Evolutionary conservation across 2,888 invertebrate species (phyloP), one percentile per base, ranked within the genome.

Genomic region (Cyaniris semiargus): DNA sequence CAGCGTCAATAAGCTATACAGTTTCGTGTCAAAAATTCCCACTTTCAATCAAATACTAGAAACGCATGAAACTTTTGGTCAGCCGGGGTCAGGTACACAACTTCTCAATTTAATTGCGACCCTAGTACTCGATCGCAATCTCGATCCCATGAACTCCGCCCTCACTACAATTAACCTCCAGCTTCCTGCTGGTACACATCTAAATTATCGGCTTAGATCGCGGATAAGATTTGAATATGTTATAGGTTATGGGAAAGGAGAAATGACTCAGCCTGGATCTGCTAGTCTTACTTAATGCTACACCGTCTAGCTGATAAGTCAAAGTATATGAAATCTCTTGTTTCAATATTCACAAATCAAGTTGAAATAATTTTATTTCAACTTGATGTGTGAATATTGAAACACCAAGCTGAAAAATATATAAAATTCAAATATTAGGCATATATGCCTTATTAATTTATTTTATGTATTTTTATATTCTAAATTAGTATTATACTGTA

Each of bases 141-240:
- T 72, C 44, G 44, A 72, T 80, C 80, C 78, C 79, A 80, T 80
- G 80, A 78, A 78, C 79, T 77, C 70, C 78, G 66, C 78, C 79
- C 78, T 78, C 44, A 79, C 78, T 79, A 79, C 76, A 80, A 80
- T 80, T 78, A 80, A 79, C 79, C 79, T 80, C 76, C 76, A 74
- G 78, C 75, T 78, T 78, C 79, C 78, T 76, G 80, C 79, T 80
- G 80, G 79, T 79, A 81, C 81, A 81, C 78, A 79, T 80, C 81
- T 82, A 81, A 81, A 81, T 82, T 81, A 82, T 71, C 71, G 38
- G 34, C 71, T 21, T 38, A 38, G 71, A 71, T 71, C 38, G 38
- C 1, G 38, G 38, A 71, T 38, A 71, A 38, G 38, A 38, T 38
- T 44, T 21, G 72, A 44, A 72, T 72, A 38, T 72, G 72, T 72